Base-by-base conservation (phyloP, 2,113 vertebrate genomes). In the Zapornia atra region DNA sequence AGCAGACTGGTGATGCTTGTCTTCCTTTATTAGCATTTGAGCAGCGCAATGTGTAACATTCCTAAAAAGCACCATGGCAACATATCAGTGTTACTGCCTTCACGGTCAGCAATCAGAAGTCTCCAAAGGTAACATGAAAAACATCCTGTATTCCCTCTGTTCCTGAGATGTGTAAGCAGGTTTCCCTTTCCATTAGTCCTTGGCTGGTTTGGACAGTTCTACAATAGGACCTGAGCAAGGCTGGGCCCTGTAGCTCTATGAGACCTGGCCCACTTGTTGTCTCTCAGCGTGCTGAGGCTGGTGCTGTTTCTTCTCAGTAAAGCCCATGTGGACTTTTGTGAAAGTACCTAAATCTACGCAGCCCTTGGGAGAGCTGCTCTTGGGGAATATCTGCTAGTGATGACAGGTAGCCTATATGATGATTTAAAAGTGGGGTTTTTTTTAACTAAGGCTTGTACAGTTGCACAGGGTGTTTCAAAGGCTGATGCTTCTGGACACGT, bases 11-110 rank as follows among this genome's bases (percentile, higher is more conserved):
- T 95, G 78, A 91, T 51, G 53, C 88, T 65, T 85, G 40, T 93
- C 84, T 92, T 57, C 77, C 88, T 89, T 92, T 73, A 10, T 87
- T 31, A 96, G 86, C 93, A 59, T 79, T 61, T 1, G 19, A 88
- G 87, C 84, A 80, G 73, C 11, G 3, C 63, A 29, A 75, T 57
- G 81, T 82, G 63, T 88, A 75, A 86, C 66, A 11, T 81, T 78
- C 90, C 88, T 91, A 85, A 91, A 96, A 96, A 76, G 91, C 91
- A 81, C 95, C 92, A 59, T 92, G 95, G 77, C 76, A 94, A 24
- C 93, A 25, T 65, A 29, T 26, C 86, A 8, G 50, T 73, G 68
- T 57, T 70, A 63, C 8, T 85, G 71, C 69, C 92, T 89, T 88
- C 24, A 1, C 31, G 71, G 96, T 81, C 83, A 92, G 83, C 88